phyloP scores from a whole-genome alignment of 2,113 vertebrate genomes.

The Vulpes vulpes region DNA sequence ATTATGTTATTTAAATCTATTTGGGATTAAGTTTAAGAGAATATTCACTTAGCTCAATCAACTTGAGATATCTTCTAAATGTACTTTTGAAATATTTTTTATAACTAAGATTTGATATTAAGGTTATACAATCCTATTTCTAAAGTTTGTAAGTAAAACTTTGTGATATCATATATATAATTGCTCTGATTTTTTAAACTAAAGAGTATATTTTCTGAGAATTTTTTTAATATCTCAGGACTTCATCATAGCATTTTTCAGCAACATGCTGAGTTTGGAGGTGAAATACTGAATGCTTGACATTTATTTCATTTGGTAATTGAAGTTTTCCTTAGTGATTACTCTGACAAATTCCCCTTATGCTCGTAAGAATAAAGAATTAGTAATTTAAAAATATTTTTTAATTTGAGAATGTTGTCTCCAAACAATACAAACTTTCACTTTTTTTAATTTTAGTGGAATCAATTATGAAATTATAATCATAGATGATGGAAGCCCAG shows the following conservation, averaged over 20 bases:
- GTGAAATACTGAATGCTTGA: neutral
- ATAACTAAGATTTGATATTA: neutral
- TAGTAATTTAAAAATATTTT: constrained; percentile 55
- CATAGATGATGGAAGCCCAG: constrained; percentile 98
- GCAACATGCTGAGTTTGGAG: neutral
- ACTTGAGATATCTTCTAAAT: neutral
- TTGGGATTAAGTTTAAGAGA: constrained; percentile 25
- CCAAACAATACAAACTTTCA: constrained; percentile 18
- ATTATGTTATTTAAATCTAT: neutral
- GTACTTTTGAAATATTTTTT: constrained; percentile 44
- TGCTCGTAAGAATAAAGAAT: neutral
- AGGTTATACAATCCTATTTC: neutral
- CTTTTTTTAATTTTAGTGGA: constrained; percentile 88
- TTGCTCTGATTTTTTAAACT: neutral
- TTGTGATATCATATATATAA: neutral
- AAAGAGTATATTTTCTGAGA: neutral
- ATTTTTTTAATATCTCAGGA: neutral
- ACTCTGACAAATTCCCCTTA: neutral
- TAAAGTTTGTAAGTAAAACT: neutral
- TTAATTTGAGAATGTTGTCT: neutral
- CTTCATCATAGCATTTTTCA: neutral
- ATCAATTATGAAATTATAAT: constrained; percentile 95
- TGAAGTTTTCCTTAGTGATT: constrained; percentile 3
- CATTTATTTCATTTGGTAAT: neutral
- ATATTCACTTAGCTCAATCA: neutral